Percentiles rank a stretch among this genome's conserved stretches.
These are phyloP conservation scores for Corythornis madagascariensis DNA, from an alignment of 2,113 vertebrate species.

Conservation along the genomic window DNA sequence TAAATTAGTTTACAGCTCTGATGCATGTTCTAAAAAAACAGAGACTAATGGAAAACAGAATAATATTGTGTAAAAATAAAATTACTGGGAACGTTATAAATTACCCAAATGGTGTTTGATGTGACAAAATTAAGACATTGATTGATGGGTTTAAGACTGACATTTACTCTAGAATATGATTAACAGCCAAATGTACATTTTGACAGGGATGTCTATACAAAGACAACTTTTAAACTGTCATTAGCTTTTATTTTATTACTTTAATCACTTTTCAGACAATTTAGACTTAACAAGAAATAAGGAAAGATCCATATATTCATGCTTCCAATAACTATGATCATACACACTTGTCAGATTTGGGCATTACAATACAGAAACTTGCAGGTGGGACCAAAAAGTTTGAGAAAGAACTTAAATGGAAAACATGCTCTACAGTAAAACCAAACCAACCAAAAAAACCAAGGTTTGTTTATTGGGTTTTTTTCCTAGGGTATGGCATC, in stretches of 20 bases:
- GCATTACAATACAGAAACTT: background rate
- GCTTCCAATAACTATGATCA: background rate
- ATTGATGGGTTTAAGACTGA: background rate
- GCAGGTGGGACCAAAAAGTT: background rate
- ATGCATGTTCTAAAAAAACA: background rate
- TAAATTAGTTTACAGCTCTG: background rate
- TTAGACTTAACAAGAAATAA: background rate
- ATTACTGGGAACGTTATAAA: background rate
- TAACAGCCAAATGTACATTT: background rate
- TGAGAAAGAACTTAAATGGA: background rate
- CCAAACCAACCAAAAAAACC: background rate
- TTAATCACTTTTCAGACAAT: background rate
- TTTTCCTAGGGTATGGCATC: background rate
- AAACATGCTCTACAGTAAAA: background rate
- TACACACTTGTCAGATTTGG: background rate
- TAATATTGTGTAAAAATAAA: background rate
- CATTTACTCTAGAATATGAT: background rate
- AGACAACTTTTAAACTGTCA: background rate
- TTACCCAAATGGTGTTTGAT: background rate
- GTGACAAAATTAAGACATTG: constrained; percentile 1
- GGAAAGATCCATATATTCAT: background rate
- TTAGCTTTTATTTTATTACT: background rate
- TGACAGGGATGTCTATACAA: background rate
- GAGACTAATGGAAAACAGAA: background rate
- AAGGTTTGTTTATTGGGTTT: background rate